phyloP scores from a whole-genome alignment of 2,888 invertebrate species.

The Dryobotodes eremita region DNA sequence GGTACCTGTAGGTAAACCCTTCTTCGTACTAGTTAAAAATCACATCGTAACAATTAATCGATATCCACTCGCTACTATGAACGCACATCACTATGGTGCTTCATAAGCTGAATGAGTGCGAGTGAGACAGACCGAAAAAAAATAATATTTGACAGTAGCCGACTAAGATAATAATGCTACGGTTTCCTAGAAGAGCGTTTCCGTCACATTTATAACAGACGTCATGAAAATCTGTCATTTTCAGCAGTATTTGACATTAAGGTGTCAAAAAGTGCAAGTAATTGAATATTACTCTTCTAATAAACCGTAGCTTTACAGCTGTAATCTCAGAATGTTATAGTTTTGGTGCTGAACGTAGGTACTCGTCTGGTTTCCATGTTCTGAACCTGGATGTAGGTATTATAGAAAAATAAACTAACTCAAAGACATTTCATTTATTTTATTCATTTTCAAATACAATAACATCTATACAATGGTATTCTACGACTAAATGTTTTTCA shows the following conservation, averaged over 20 bases:
- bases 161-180: background rate
- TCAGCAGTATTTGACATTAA: background rate
- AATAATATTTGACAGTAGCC: background rate
- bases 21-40: background rate
- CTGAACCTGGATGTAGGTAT: background rate
- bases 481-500: slow-evolving; percentile 88
- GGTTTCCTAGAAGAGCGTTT: background rate
- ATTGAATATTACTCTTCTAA: background rate
- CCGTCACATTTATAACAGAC: background rate
- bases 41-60: background rate
- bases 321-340: background rate
- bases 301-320: no score
- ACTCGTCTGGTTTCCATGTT: background rate
- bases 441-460: slow-evolving; percentile 90
- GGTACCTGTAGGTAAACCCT: no score
- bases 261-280: background rate
- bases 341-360: background rate
- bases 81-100: background rate
- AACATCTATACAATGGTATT: slow-evolving; percentile 90
- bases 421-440: slow-evolving; percentile 79
- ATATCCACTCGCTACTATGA: background rate
- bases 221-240: background rate
- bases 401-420: slow-evolving; percentile 13
- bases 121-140: background rate
- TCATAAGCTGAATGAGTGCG: background rate